These are phyloP conservation scores for Chrysogorgia sp. DNA, from an alignment of 92 coral and sea anemone species.

Conservation along the genomic window DNA sequence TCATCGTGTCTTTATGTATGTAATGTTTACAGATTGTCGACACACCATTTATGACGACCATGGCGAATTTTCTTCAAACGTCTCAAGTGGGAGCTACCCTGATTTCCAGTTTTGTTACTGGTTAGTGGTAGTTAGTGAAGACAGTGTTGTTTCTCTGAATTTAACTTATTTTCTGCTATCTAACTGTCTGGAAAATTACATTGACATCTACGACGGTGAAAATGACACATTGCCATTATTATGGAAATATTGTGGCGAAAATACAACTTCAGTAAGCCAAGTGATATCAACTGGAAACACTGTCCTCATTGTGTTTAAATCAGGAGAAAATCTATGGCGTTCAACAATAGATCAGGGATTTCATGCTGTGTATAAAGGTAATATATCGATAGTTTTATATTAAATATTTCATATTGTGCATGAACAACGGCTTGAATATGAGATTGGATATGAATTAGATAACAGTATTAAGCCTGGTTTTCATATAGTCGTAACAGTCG, in stretches of 20 bases:
- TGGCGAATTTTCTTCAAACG: too few relatives aligned
- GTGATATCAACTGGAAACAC: background rate
- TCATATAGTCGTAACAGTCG: too few relatives aligned
- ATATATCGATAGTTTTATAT: too few relatives aligned
- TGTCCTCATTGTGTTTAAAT: conserved; percentile 15
- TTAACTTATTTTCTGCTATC: background rate
- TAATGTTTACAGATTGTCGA: too few relatives aligned
- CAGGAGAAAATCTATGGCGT: conserved; percentile 7
- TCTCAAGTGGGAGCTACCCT: too few relatives aligned
- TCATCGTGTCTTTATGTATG: too few relatives aligned
- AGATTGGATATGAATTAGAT: too few relatives aligned
- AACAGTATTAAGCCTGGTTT: too few relatives aligned
- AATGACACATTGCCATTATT: background rate
- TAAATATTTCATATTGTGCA: too few relatives aligned
- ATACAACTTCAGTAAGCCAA: conserved; percentile 16
- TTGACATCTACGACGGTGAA: background rate
- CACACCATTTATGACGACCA: too few relatives aligned
- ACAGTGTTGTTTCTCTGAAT: background rate
- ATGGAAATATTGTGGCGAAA: conserved; percentile 12
- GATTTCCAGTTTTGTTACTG: background rate
- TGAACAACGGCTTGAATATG: too few relatives aligned
- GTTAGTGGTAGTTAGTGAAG: background rate
- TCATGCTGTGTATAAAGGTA: conserved; percentile 9
- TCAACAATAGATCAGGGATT: background rate
- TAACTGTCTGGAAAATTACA: background rate